Evolutionary conservation across 2,888 invertebrate genomes (phyloP), one percentile per base, ranked within the genome.

Genomic region (Tinea trinotella): DNA sequence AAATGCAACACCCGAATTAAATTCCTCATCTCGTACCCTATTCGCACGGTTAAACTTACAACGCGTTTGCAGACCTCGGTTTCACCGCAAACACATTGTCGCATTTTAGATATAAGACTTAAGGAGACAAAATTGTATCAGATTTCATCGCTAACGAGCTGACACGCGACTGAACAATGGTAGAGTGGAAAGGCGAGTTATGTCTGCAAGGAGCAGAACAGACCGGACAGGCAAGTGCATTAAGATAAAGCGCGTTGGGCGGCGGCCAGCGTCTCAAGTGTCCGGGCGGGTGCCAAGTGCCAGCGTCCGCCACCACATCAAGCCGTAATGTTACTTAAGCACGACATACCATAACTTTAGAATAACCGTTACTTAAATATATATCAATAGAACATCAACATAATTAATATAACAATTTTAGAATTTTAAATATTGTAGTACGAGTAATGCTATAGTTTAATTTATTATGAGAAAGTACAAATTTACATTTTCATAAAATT

Each of bases 171-270:
- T 69, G 68, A 72, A 77, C 74, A 76, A 78, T 75, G 62, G 72
- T 61, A 58, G 59, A 72, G 76, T 72, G 66, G 71, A 72, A 73
- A 73, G 68, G 67, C 71, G 65, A 79, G 77, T 78, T 75, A 76
- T 73, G 69, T 67, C 61, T 63, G 67, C 59, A 67, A 69, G 68
- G 72, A 79, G 66, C 68, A 65, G 64, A 74, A 68, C 50, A 12
- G 50, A 50, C 50, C 64, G 68, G 76, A 78, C 76, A 72, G 70
- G 68, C 71, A 70, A 77, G 76, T 76, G 73, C 76, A 82, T 79
- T 82, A 79, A 82, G 80, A 81, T 76, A 77, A 77, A 80, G 73
- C 74, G 74, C 61, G 64, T 80, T 83, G 82, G 83, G 78, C 68
- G 66, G 60, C 60, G 62, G 82, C 81, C 84, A 83, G 74, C 74